Evolutionary conservation across 2,888 invertebrate genomes (phyloP), one percentile per base, ranked within the genome.

Genomic region (Electrophaes corylata): DNA sequence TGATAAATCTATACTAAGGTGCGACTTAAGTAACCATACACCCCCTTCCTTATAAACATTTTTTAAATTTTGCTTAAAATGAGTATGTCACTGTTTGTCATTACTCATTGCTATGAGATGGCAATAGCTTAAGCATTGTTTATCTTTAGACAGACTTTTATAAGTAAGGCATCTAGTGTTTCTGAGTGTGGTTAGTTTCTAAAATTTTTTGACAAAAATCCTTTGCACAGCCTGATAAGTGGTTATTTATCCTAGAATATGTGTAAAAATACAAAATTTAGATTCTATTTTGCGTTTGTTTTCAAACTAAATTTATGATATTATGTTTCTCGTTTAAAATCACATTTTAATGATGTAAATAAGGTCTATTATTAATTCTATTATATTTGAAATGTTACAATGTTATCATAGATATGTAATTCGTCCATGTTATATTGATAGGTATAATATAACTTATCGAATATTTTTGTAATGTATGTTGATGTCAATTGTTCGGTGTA

Each of bases 381-480:
- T 6, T 29, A 12, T 1, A 4, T 33, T 12, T 33, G 12, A 33
- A 33, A 37, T 37, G 16, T 39, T 18, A 39, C n/a, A 33, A 12
- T 12, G n/a, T 33, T 33, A 33, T n/a, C 12, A 12, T 29, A 29
- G 26, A 29, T 29, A n/a, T n/a, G n/a, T n/a, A 43, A 45, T 12
- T 52, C 37, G 44, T 44, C 37, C 37, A 52, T 23, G 16, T 51
- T 37, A 31, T 23, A 11, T 43, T 29, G 26, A 29, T 40, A 40
- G 16, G 18, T 41, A 41, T 41, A 12, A 18, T 44, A 20, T 45
- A 39, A 29, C 33, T 29, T 19, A 40, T 62, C 57, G 56, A 65
- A 65, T 65, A 65, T 60, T 58, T 62, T 62, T 64, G 49, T 64
- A 64, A 53, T 53, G 5, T 52, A 54, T 47, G 26, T 43, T 16